phyloP scores from a whole-genome alignment of 2,797 vertebrate species.

The Anas capensis region DNA sequence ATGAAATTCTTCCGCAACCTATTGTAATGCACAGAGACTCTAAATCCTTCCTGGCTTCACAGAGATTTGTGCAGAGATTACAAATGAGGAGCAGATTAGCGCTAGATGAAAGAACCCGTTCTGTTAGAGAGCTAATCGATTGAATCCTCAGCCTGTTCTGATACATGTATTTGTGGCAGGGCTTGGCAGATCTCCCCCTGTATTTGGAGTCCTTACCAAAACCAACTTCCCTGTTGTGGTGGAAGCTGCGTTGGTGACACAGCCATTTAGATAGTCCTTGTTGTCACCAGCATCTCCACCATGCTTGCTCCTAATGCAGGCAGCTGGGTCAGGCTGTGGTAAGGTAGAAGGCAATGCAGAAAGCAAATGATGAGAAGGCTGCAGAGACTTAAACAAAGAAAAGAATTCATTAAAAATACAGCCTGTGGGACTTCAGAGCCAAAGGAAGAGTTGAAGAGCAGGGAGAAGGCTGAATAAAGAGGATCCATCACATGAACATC shows the following conservation, averaged over 20 bases:
- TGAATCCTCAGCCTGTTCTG: background rate
- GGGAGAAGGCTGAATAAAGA: background rate
- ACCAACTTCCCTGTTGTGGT: background rate
- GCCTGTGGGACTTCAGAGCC: background rate
- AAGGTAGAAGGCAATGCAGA: background rate
- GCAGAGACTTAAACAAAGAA: background rate
- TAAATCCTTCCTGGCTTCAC: constrained; percentile 49
- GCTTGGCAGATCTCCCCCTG: background rate
- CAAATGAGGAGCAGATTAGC: constrained; percentile 60
- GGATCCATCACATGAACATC: fast-evolving
- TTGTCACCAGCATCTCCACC: background rate
- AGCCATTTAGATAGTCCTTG: constrained; percentile 3
- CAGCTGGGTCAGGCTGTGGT: background rate
- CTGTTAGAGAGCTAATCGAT: constrained; percentile 42
- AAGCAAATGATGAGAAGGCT: background rate
- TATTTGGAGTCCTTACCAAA: background rate
- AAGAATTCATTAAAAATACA: background rate
- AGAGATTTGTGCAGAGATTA: constrained; percentile 64
- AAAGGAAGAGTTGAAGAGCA: background rate
- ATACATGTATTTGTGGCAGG: background rate
- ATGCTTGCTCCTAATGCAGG: background rate
- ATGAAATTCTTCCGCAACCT: constrained; percentile 43
- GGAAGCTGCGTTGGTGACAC: background rate
- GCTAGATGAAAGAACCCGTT: constrained; percentile 40
- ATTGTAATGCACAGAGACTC: constrained; percentile 35